These are phyloP conservation scores for Caenorhabditis wallacei DNA, from an alignment of 2,888 invertebrate genomes.

Conservation along the genomic window DNA sequence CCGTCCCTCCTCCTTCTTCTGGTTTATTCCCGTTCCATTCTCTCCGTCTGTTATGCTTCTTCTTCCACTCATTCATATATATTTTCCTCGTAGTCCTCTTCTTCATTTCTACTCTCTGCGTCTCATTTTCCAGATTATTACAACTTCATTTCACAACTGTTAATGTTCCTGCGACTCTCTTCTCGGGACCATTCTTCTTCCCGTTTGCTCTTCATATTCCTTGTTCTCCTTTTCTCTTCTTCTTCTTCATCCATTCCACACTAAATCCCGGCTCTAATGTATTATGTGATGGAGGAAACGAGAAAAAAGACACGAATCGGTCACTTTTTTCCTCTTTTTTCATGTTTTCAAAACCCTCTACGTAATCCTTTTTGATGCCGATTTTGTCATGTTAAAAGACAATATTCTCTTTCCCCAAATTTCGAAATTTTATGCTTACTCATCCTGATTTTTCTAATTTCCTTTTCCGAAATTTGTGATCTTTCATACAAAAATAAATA, in stretches of 20 bases:
- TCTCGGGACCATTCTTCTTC: conserved; percentile 32
- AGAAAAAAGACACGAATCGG: conserved; percentile 1
- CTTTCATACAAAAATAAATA: no score
- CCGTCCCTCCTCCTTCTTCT: conserved; percentile 20
- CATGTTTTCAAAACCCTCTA: conserved; percentile 34
- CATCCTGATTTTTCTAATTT: background rate
- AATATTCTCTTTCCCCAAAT: conserved; percentile 3
- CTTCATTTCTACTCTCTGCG: conserved; percentile 22
- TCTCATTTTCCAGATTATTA: conserved; percentile 62
- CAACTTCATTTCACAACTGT: conserved; percentile 43
- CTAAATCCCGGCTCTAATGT: conserved; percentile 52
- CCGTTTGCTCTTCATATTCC: conserved; percentile 20
- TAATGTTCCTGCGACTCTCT: conserved; percentile 35
- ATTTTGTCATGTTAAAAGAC: conserved; percentile 27
- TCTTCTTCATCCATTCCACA: background rate
- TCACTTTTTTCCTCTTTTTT: conserved; percentile 24
- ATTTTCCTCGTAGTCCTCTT: conserved; percentile 25
- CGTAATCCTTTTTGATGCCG: conserved; percentile 54
- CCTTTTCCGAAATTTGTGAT: background rate
- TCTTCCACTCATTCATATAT: conserved; percentile 24
- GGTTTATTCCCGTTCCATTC: conserved; percentile 21
- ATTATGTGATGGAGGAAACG: conserved; percentile 49
- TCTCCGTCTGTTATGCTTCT: conserved; percentile 6
- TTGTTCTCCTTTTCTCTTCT: conserved; percentile 32
- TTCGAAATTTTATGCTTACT: conserved; percentile 35